phyloP scores from a whole-genome alignment of 1,140 invertebrate genomes.

The Tetraneura akinire region DNA sequence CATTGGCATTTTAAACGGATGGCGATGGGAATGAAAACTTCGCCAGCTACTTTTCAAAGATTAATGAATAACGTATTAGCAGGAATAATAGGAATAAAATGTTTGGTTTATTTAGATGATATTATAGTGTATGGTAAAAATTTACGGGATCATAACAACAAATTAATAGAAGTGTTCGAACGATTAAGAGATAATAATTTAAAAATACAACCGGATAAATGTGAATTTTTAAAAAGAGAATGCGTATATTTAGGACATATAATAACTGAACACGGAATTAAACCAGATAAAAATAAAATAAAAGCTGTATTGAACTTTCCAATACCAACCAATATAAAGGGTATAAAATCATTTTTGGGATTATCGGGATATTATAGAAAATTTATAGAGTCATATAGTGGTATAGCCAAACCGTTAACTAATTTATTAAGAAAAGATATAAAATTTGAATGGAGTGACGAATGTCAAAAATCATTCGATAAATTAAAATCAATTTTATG shows the following conservation, averaged over 20 bases:
- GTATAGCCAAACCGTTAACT: background rate
- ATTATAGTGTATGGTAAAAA: slow-evolving; percentile 58
- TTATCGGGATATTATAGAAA: background rate
- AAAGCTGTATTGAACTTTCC: slow-evolving; percentile 53
- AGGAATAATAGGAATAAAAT: slow-evolving; percentile 49
- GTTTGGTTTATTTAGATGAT: slow-evolving; percentile 60
- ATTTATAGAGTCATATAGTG: background rate
- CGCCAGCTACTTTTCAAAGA: slow-evolving; percentile 60
- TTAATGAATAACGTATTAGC: slow-evolving; percentile 58
- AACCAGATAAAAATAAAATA: slow-evolving; percentile 59
- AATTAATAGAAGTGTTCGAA: slow-evolving; percentile 58
- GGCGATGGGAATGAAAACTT: slow-evolving; percentile 60
- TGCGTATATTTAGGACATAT: slow-evolving; percentile 60
- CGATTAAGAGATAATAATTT: slow-evolving; percentile 58
- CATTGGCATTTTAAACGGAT: slow-evolving; percentile 59
- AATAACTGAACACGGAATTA: slow-evolving; percentile 58
- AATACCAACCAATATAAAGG: background rate
- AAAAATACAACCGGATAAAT: slow-evolving; percentile 61
- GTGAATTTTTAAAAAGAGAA: slow-evolving; percentile 60
- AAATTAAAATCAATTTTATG: slow-evolving; percentile 6
- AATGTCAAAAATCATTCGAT: background rate
- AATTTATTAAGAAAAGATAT: slow-evolving; percentile 15
- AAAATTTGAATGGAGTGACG: background rate
- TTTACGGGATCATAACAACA: slow-evolving; percentile 57
- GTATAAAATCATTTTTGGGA: background rate